Percentiles rank a stretch among this genome's conserved stretches.
Evolutionary conservation across 2,888 invertebrate species (phyloP).

Genomic region (Blomia tropicalis): DNA sequence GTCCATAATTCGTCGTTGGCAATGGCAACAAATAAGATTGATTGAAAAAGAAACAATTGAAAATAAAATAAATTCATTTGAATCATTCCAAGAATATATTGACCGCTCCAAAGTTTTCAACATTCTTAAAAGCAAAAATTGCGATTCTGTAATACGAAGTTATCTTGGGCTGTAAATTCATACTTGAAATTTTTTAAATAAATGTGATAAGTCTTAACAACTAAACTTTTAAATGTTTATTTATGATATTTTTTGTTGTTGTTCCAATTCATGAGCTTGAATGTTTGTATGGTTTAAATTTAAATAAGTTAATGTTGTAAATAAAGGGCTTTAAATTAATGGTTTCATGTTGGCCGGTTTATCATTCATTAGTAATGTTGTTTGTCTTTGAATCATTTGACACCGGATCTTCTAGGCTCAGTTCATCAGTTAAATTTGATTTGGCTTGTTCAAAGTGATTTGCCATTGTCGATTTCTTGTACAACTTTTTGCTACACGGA

Average conservation of each 20-base stretch:
- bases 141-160: slow-evolving; percentile 9
- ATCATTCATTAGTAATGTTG: not conserved
- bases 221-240: too few species aligned
- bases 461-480: slow-evolving; percentile 1
- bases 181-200: not conserved
- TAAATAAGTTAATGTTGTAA: not conserved
- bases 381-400: not conserved
- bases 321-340: not conserved
- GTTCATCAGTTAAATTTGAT: too few species aligned
- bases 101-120: slow-evolving; percentile 18
- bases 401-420: too few species aligned
- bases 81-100: slow-evolving; percentile 11
- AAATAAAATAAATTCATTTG: not conserved
- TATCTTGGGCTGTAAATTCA: slow-evolving; percentile 8
- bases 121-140: slow-evolving; percentile 5
- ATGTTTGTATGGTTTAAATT: not conserved
- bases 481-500: slow-evolving; percentile 21
- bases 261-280: not conserved
- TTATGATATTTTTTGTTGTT: not conserved
- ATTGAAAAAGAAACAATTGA: slow-evolving; percentile 16
- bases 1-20: not conserved
- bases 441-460: too few species aligned
- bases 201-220: not conserved
- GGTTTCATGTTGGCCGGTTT: not conserved
- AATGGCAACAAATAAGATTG: slow-evolving; percentile 21